A percentile compares a stretch with the other conserved stretches of the same genome.
phyloP scores from a whole-genome alignment of 2,797 vertebrate genomes.

The Kryptopterus vitreolus region DNA sequence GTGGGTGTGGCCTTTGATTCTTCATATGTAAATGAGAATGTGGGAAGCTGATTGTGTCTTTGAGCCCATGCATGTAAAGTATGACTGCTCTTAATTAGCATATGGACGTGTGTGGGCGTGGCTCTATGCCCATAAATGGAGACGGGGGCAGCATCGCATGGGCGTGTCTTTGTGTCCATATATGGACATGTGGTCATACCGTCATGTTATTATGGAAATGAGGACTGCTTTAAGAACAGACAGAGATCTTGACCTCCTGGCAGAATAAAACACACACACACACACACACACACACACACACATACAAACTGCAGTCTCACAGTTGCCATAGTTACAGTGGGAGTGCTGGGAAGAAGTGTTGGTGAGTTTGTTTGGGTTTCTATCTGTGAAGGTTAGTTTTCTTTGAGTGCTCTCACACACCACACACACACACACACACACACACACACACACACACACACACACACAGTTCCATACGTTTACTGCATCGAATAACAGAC shows the following conservation, averaged over 20 bases:
- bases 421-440: slow-evolving; percentile 24
- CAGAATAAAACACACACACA: slow-evolving; percentile 1
- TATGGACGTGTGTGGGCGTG: not conserved
- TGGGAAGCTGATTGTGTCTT: not conserved
- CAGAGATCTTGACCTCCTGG: slow-evolving; percentile 6
- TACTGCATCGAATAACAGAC: not conserved
- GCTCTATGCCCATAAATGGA: not conserved
- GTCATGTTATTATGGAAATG: not conserved
- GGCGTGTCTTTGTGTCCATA: not conserved
- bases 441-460: slow-evolving; percentile 21
- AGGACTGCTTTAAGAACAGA: not conserved
- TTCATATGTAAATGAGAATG: not conserved
- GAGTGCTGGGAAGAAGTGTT: slow-evolving; percentile 9
- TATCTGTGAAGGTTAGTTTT: slow-evolving; percentile 9
- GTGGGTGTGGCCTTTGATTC: not conserved
- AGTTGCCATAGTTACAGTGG: slow-evolving; percentile 24
- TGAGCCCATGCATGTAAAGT: not conserved
- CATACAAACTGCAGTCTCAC: slow-evolving; percentile 24
- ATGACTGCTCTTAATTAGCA: not conserved
- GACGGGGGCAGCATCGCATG: not conserved
- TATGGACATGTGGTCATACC: not conserved
- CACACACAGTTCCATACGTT: not conserved
- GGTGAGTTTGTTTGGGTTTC: slow-evolving; percentile 13
- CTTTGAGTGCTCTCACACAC: not conserved
- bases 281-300: slow-evolving; percentile 21